These are phyloP conservation scores for Collichthys lucidus DNA, from an alignment of 2,113 vertebrate species.

Conservation along the genomic window DNA sequence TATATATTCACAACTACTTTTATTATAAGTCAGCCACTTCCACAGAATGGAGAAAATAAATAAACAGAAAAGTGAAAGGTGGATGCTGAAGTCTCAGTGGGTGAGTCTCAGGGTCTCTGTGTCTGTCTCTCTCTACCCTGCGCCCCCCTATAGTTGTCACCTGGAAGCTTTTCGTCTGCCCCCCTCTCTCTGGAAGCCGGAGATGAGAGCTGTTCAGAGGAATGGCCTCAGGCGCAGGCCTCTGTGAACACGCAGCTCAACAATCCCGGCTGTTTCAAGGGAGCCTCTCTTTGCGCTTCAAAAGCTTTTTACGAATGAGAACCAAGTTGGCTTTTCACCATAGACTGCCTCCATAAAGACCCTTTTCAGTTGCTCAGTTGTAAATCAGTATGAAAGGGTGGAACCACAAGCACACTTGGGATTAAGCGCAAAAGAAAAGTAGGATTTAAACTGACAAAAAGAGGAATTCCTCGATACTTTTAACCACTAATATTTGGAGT, in stretches of 20 bases:
- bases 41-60: constrained; percentile 22
- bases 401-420: constrained; percentile 52
- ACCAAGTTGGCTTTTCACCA: constrained; percentile 71
- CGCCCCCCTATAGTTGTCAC: constrained; percentile 60
- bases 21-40: background rate
- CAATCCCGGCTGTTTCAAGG: constrained; percentile 69
- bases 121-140: constrained; percentile 4
- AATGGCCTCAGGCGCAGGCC: constrained; percentile 74
- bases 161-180: constrained; percentile 73
- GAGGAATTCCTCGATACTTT: constrained; percentile 37
- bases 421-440: constrained; percentile 41
- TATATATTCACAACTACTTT: background rate
- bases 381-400: constrained; percentile 66
- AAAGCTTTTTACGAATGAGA: constrained; percentile 71
- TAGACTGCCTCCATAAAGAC: constrained; percentile 61
- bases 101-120: constrained; percentile 26
- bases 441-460: constrained; percentile 58
- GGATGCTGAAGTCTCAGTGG: constrained; percentile 34
- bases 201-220: constrained; percentile 72
- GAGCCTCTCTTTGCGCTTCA: constrained; percentile 67
- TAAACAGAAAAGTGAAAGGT: constrained; percentile 3
- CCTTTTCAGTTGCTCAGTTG: constrained; percentile 54
- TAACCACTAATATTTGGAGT: constrained; percentile 44
- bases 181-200: constrained; percentile 55
- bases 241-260: constrained; percentile 63